These are phyloP conservation scores for Drosophila varians DNA, from an alignment of 1,140 invertebrate species.

Conservation along the genomic window DNA sequence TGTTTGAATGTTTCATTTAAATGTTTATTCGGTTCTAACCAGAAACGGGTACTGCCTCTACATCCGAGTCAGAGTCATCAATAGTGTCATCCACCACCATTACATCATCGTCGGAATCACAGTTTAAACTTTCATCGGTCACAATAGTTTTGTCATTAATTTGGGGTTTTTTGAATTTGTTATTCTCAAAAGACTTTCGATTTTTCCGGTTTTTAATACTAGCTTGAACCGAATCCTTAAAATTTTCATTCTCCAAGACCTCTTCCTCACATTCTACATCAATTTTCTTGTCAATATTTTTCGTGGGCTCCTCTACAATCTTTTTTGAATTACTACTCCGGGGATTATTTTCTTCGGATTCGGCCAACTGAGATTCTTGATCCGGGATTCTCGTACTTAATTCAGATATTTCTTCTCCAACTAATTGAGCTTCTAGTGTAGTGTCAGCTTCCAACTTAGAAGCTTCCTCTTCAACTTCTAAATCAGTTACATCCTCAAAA, in stretches of 20 bases:
- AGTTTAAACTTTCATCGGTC: conserved; percentile 19
- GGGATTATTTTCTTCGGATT: background rate
- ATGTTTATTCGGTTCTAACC: background rate
- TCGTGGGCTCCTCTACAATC: background rate
- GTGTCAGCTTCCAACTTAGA: background rate
- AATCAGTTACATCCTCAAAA: background rate
- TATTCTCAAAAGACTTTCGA: background rate
- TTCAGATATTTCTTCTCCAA: background rate
- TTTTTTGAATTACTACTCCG: background rate
- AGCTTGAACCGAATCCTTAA: background rate
- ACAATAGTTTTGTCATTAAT: background rate
- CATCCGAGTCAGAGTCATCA: conserved; percentile 43
- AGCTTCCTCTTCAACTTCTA: background rate
- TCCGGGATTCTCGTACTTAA: background rate
- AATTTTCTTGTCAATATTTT: background rate
- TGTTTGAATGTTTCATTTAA: background rate
- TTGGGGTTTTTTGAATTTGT: background rate
- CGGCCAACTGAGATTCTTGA: background rate
- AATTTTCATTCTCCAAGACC: background rate
- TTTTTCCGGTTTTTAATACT: background rate
- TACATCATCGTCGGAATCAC: conserved; percentile 61
- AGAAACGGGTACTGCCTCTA: conserved; percentile 6
- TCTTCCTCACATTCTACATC: background rate
- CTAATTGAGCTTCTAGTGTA: background rate
- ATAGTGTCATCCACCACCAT: conserved; percentile 60